A percentile compares a stretch with the other conserved stretches of the same genome.
These are phyloP conservation scores for Acrobasis suavella DNA, from an alignment of 2,888 invertebrate genomes.

Conservation along the genomic window DNA sequence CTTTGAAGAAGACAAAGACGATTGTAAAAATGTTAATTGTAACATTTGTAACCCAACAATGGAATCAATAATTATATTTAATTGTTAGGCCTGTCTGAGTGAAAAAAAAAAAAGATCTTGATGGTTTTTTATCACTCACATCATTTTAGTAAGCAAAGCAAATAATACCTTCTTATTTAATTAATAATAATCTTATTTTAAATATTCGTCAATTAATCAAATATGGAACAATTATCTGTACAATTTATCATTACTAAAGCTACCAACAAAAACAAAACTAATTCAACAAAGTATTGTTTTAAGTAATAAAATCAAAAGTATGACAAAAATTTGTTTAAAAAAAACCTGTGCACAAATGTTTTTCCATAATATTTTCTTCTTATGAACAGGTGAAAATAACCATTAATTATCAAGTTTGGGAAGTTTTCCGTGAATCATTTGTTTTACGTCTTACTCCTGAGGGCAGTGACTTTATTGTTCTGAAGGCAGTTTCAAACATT, in stretches of 20 bases:
- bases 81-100: background rate
- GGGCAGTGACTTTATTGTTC: conserved; percentile 15
- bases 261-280: too few relatives aligned
- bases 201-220: too few relatives aligned
- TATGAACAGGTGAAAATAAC: conserved; percentile 17
- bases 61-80: conserved; percentile 8
- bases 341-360: background rate
- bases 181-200: too few relatives aligned
- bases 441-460: conserved; percentile 1
- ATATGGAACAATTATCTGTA: too few relatives aligned
- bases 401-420: conserved; percentile 15
- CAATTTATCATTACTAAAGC: too few relatives aligned
- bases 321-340: too few relatives aligned
- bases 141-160: background rate
- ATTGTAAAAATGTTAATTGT: conserved; percentile 16
- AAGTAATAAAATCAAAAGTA: too few relatives aligned
- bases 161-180: too few relatives aligned
- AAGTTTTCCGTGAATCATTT: conserved; percentile 8
- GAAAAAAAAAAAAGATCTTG: background rate
- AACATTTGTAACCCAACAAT: conserved; percentile 1
- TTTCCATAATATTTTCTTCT: background rate
- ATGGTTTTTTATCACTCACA: background rate
- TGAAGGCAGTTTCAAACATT: background rate
- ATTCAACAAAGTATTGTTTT: too few relatives aligned
- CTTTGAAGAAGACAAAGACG: conserved; percentile 14